Percentiles rank a stretch among this genome's conserved stretches.
phyloP scores from a whole-genome alignment of 2,888 invertebrate species.

The Cinara cedri region DNA sequence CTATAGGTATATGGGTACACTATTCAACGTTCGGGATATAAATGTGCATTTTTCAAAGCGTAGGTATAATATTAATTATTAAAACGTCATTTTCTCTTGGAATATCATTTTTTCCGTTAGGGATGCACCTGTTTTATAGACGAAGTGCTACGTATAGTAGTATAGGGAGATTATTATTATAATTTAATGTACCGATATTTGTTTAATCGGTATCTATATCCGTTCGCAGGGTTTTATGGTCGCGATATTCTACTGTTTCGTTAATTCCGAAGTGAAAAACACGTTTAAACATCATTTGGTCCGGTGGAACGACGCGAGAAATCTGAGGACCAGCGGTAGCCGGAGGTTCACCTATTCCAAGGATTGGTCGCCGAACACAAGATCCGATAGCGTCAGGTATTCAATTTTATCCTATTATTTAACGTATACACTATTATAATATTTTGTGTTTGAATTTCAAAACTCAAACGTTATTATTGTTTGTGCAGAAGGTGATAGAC shows the following conservation, averaged over 20 bases:
- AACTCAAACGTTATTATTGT: constrained; percentile 2
- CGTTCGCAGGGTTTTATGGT: constrained; percentile 83
- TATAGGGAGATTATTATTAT: neutral
- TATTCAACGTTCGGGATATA: no score
- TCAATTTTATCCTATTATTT: neutral
- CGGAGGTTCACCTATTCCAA: constrained; percentile 72
- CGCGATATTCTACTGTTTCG: constrained; percentile 89
- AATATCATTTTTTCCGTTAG: no score
- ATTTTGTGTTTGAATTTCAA: neutral
- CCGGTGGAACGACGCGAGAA: constrained; percentile 76
- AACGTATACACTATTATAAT: neutral
- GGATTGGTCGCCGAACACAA: constrained; percentile 72
- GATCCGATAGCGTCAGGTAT: constrained; percentile 63
- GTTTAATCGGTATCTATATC: no score
- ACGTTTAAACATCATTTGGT: constrained; percentile 82
- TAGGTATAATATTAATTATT: no score
- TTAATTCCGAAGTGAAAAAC: constrained; percentile 89
- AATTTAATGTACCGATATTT: neutral
- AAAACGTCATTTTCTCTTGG: no score
- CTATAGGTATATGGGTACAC: no score
- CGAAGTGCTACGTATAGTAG: no score
- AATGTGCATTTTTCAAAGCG: no score
- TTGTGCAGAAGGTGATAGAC: constrained; percentile 11
- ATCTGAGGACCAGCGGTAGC: constrained; percentile 69
- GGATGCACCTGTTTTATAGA: no score